These are phyloP conservation scores for Hyla sarda DNA, from an alignment of 2,113 vertebrate genomes.

Conservation along the genomic window DNA sequence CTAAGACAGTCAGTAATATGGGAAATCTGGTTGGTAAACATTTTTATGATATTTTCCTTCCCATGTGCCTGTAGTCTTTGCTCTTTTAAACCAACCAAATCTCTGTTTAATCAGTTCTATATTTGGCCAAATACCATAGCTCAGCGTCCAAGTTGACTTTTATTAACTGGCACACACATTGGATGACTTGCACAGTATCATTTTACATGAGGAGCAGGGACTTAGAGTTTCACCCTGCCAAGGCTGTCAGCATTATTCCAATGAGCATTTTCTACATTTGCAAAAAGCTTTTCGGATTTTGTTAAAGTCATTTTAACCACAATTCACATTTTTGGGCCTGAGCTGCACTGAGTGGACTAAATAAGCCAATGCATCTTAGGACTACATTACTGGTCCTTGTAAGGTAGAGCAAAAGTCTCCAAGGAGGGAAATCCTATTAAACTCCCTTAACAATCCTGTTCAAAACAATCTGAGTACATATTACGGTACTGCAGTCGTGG, in stretches of 20 bases:
- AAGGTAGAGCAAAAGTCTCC: neutral
- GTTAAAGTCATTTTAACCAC: neutral
- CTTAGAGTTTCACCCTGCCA: constrained; percentile 8
- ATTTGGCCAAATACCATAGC: constrained; percentile 31
- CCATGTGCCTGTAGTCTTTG: constrained; percentile 25
- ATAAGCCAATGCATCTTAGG: neutral
- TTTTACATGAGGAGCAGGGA: constrained; percentile 31
- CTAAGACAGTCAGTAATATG: neutral
- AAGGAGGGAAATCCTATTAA: constrained; percentile 40
- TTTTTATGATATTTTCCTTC: neutral
- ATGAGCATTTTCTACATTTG: constrained; percentile 6
- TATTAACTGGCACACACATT: constrained; percentile 29
- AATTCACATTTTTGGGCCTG: neutral
- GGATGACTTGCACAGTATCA: constrained; percentile 42
- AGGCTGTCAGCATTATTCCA: constrained; percentile 29
- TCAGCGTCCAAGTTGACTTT: constrained; percentile 30
- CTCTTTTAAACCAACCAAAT: constrained; percentile 34
- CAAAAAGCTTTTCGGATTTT: constrained; percentile 11
- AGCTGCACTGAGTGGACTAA: neutral
- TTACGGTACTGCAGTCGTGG: neutral
- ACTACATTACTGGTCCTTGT: neutral
- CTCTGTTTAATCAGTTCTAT: constrained; percentile 49
- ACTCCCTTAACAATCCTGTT: constrained; percentile 20
- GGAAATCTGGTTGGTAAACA: neutral
- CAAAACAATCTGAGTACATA: constrained; percentile 7